Base-by-base conservation (phyloP, 1,140 invertebrate genomes). In the Scaptomyza pallida region DNA sequence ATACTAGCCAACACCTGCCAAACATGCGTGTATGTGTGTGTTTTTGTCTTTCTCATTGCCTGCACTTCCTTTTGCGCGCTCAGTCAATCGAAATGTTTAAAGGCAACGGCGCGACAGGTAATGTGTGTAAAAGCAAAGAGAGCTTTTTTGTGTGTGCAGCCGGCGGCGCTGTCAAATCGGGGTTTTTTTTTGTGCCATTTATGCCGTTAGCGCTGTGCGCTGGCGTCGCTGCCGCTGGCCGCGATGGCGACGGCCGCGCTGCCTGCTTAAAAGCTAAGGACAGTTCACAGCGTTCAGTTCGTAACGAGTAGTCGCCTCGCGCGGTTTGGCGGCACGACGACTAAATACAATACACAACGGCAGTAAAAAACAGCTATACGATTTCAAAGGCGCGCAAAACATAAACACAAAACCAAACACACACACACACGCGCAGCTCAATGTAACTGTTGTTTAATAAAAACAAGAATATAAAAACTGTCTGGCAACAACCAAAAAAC, bases 181-280 rank as follows among this genome's bases (percentile, higher is more conserved):
- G n/a, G n/a, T n/a, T n/a, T n/a, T n/a, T n/a, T n/a, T n/a, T n/a
- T n/a, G n/a, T n/a, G n/a, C n/a, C n/a, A n/a, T 55, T 54, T 23
- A 35, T 56, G 52, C 62, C 51, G 67, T 33, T 63, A 45, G 35
- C 55, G 56, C 44, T 44, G 43, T 72, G 44, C 57, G 65, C 48
- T 73, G 68, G 61, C 75, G 79, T 68, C 77, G 77, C 45, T 52
- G 51, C 51, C 51, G 35, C 51, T 55, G 52, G 52, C 35, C 19
- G 19, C 33, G 12, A 37, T 37, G 33, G 33, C 33, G 33, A 37
- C 33, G 12, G 15, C 16, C 16, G 9, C 37, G 47, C 21, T 26
- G 62, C 35, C 48, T 72, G 82, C 74, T 88, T 88, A 72, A 86
- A 86, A 86, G 82, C 82, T 88, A 86, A 88, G 82, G 81, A 86